Evolutionary conservation across 2,888 invertebrate genomes (phyloP).

Genomic region (Mallateleia sp.): DNA sequence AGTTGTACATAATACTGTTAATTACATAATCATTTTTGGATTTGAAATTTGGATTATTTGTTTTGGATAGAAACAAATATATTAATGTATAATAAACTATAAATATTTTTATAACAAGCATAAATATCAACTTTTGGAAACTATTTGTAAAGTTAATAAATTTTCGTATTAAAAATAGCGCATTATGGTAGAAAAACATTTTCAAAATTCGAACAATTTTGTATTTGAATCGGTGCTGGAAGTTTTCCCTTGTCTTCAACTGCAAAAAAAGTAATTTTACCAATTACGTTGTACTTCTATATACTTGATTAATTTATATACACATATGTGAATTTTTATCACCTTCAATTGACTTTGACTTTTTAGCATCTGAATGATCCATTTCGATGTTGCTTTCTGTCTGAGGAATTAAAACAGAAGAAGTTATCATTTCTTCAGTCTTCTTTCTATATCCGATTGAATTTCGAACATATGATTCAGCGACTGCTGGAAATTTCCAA

Average conservation of each 20-base stretch:
- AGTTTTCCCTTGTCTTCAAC: neutral
- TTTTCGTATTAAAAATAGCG: too few species aligned
- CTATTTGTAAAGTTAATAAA: neutral
- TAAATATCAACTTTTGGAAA: neutral
- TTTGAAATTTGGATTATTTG: too few species aligned
- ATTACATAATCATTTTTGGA: neutral
- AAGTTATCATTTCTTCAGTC: neutral
- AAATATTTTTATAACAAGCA: neutral
- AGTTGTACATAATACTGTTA: neutral
- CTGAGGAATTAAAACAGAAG: neutral
- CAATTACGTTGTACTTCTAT: neutral
- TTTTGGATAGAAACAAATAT: neutral
- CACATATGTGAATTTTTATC: neutral
- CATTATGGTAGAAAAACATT: neutral
- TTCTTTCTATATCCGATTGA: neutral
- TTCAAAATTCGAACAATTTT: neutral
- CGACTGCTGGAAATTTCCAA: constrained; percentile 31
- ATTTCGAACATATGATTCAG: constrained; percentile 15
- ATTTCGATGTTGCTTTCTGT: too few species aligned
- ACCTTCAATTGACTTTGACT: neutral
- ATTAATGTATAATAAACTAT: neutral
- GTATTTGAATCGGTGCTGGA: neutral
- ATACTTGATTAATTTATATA: neutral
- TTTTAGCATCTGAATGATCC: neutral
- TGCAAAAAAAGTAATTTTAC: neutral